phyloP scores from a whole-genome alignment of 2,797 vertebrate species.

The Zalophus californianus region DNA sequence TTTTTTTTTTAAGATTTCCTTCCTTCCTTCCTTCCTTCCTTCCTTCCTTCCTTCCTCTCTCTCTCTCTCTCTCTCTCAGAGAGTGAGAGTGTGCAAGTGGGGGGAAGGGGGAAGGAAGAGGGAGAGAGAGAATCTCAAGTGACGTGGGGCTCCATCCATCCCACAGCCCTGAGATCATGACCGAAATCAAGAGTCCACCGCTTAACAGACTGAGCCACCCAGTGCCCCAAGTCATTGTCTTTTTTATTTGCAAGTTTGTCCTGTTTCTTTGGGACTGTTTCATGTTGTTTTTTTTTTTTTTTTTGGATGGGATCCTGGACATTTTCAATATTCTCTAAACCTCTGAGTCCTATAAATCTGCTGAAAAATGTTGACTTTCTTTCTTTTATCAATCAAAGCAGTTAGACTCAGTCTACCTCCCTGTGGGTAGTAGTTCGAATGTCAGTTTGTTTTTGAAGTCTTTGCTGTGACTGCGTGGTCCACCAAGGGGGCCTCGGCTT shows the following conservation, averaged over 20 bases:
- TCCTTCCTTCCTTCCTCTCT: no score
- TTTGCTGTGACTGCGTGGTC: neutral
- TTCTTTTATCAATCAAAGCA: neutral
- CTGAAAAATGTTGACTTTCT: neutral
- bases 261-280: neutral
- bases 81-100: neutral
- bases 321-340: neutral
- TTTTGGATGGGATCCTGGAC: neutral
- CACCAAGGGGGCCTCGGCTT: neutral
- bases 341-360: neutral
- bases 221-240: neutral
- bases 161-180: neutral
- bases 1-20: neutral
- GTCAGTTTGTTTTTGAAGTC: neutral
- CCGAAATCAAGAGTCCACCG: neutral
- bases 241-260: neutral
- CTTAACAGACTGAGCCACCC: no score
- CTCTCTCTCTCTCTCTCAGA: no score
- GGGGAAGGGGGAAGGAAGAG: neutral
- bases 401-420: neutral
- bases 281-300: neutral
- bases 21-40: no score
- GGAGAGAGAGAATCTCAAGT: neutral
- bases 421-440: neutral
- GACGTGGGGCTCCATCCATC: neutral